Evolutionary conservation across 2,888 invertebrate species (phyloP).

Genomic region (Drosophila cognata): DNA sequence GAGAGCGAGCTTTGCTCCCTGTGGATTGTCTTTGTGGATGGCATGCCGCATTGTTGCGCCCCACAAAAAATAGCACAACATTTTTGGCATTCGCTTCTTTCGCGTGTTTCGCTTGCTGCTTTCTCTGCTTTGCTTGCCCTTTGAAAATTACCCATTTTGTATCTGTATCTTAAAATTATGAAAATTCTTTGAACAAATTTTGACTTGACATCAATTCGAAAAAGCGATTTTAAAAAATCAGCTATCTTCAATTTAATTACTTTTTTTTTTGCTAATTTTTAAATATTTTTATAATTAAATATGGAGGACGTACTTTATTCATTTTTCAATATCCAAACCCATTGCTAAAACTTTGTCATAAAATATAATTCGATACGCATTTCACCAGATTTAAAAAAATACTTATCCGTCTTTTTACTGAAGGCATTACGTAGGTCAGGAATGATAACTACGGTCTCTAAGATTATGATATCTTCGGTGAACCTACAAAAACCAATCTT

Average conservation of each 20-base stretch:
- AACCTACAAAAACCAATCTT: background rate
- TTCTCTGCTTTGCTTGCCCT: background rate
- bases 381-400: background rate
- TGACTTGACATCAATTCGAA: background rate
- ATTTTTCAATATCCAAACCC: background rate
- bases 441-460: background rate
- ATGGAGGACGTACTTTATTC: background rate
- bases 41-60: slow-evolving; percentile 26
- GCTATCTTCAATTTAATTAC: rapidly evolving
- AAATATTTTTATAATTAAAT: background rate
- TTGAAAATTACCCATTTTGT: background rate
- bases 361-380: background rate
- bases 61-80: slow-evolving; percentile 60
- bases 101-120: slow-evolving; percentile 16
- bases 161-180: background rate
- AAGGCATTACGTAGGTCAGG: background rate
- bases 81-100: slow-evolving; percentile 33
- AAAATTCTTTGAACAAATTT: background rate
- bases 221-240: background rate
- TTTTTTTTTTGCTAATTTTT: background rate
- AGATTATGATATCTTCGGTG: background rate
- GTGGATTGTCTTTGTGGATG: slow-evolving; percentile 57
- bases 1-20: slow-evolving; percentile 17
- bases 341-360: too few relatives aligned
- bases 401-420: background rate